Conservation (phyloP, 2,113 vertebrate genomes). For the Mormyrus lacerda region DNA sequence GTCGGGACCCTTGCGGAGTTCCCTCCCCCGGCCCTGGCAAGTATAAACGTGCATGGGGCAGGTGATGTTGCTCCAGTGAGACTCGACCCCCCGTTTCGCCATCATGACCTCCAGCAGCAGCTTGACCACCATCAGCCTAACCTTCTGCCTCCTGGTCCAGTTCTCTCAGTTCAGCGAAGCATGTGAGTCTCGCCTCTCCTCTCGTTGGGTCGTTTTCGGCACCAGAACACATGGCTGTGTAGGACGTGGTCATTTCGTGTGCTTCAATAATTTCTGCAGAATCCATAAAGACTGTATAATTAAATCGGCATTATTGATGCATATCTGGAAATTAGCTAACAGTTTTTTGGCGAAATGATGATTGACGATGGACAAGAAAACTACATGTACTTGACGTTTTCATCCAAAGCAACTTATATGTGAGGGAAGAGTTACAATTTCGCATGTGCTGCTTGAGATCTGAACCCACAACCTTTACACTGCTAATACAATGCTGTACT, state of each 20-base stretch:
- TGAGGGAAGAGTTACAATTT: background rate
- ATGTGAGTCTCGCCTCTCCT: slow-evolving; percentile 41
- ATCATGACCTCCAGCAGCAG: slow-evolving; percentile 40
- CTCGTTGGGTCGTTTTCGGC: background rate
- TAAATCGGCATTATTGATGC: background rate
- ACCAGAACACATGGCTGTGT: background rate
- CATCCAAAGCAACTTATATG: background rate
- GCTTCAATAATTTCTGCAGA: background rate
- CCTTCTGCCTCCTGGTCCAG: slow-evolving; percentile 35
- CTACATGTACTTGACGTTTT: background rate
- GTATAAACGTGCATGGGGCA: background rate
- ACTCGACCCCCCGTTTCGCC: background rate
- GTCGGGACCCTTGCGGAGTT: background rate
- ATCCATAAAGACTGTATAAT: background rate
- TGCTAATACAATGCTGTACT: background rate
- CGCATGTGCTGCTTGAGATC: background rate
- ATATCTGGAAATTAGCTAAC: background rate
- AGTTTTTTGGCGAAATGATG: background rate
- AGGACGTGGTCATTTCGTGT: background rate
- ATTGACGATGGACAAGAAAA: background rate
- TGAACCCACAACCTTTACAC: background rate
- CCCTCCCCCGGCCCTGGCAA: background rate
- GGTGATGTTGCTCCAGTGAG: background rate
- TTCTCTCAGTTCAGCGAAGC: slow-evolving; percentile 28
- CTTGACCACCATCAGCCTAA: slow-evolving; percentile 15